Conservation (phyloP, 2,113 vertebrate genomes). For the Orientallactaga bullata region DNA sequence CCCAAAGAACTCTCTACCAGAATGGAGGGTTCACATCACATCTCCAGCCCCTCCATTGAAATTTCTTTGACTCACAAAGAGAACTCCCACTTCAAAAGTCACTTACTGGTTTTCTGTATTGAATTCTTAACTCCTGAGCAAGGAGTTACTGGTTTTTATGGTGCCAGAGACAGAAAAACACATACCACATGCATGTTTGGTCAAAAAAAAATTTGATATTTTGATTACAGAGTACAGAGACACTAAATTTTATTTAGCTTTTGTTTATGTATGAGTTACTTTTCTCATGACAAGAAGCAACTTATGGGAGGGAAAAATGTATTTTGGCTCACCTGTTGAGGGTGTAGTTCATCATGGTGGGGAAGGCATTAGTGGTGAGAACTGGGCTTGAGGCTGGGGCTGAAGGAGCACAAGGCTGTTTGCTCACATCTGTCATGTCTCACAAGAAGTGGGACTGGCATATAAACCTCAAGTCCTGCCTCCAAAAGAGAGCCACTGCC, state of each 20-base stretch:
- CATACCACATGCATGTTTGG: background rate
- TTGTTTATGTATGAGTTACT: background rate
- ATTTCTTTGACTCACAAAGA: conserved; percentile 12
- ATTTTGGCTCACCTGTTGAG: too few relatives aligned
- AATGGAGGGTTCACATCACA: background rate
- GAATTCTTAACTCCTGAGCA: conserved; percentile 48
- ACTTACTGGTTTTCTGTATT: background rate
- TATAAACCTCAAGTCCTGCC: too few relatives aligned
- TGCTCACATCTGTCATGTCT: too few relatives aligned
- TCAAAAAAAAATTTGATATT: background rate
- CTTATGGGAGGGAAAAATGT: too few relatives aligned
- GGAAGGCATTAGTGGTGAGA: too few relatives aligned
- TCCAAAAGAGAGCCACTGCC: too few relatives aligned
- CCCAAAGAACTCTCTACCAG: background rate
- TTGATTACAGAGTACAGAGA: background rate
- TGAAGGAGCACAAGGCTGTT: too few relatives aligned
- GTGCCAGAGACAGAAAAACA: background rate
- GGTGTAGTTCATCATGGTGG: too few relatives aligned
- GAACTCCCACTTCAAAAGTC: background rate
- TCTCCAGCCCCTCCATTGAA: background rate
- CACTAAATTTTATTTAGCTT: background rate
- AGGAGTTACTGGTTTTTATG: background rate
- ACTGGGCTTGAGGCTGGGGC: too few relatives aligned
- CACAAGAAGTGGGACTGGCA: too few relatives aligned
- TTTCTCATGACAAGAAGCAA: too few relatives aligned